A percentile compares a stretch with the other conserved stretches of the same genome.
These are phyloP conservation scores for Cepaea hortensis DNA, from an alignment of 2,888 invertebrate genomes.

Conservation along the genomic window DNA sequence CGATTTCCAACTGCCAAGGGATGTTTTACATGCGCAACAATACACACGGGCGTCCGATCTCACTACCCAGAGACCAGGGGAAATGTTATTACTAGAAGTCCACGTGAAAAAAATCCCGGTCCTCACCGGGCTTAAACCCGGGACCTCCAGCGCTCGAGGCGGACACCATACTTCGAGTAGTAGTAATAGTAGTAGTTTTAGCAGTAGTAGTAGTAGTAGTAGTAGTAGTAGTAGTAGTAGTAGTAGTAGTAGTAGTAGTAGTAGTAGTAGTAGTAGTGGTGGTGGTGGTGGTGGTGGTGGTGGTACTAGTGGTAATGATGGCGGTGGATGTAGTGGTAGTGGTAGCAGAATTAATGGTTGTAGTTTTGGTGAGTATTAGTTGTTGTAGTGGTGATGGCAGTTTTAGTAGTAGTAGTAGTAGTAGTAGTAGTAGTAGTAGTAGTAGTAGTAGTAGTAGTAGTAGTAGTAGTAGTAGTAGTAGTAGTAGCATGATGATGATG, in stretches of 20 bases:
- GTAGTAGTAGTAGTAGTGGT: not conserved
- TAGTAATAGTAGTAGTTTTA: slow-evolving; percentile 8
- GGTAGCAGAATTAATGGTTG: not conserved
- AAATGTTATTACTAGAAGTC: no score
- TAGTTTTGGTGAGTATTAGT: slow-evolving; percentile 14
- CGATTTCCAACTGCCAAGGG: no score
- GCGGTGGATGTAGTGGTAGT: no score
- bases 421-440: slow-evolving; percentile 24
- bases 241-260: slow-evolving; percentile 30
- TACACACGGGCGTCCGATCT: no score
- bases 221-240: slow-evolving; percentile 24
- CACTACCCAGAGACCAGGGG: no score
- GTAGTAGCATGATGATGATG: not conserved
- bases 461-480: no score
- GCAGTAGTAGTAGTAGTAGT: slow-evolving; percentile 20
- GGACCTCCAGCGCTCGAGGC: no score
- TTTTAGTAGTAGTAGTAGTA: slow-evolving; percentile 20
- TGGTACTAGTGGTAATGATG: not conserved
- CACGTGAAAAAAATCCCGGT: no score
- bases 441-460: slow-evolving; percentile 23
- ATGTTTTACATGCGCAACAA: no score
- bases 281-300: not conserved
- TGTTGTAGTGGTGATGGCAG: slow-evolving; percentile 20
- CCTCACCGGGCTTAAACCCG: no score
- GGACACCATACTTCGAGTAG: no score